A percentile compares a stretch with the other conserved stretches of the same genome.
Evolutionary conservation across 2,888 invertebrate species (phyloP).

Genomic region (Plagodis pulveraria): DNA sequence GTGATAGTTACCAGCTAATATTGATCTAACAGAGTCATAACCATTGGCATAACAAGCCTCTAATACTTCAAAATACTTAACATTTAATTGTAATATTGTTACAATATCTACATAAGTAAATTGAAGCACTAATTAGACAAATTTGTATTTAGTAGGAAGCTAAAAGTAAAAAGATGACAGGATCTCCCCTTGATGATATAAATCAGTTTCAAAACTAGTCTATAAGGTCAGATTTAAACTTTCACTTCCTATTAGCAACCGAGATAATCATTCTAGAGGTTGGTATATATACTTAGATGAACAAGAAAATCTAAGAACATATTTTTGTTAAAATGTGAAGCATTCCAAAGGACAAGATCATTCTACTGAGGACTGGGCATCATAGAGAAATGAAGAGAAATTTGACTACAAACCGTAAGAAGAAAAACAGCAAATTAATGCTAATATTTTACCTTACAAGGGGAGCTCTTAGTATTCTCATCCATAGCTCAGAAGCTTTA

Average conservation of each 20-base stretch:
- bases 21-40: slow-evolving; percentile 19
- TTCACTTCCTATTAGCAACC: slow-evolving; percentile 21
- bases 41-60: slow-evolving; percentile 9
- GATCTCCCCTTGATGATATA: slow-evolving; percentile 43
- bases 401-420: slow-evolving; percentile 44
- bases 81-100: slow-evolving; percentile 1
- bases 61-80: slow-evolving; percentile 5
- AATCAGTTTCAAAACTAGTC: slow-evolving; percentile 18
- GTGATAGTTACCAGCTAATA: slow-evolving; percentile 16
- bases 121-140: slow-evolving; percentile 14
- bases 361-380: slow-evolving; percentile 25
- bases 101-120: slow-evolving; percentile 1
- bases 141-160: slow-evolving; percentile 7
- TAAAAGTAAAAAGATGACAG: slow-evolving; percentile 19
- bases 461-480: slow-evolving; percentile 77
- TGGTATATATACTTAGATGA: background rate
- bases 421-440: slow-evolving; percentile 57
- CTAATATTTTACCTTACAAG: slow-evolving; percentile 80
- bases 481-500: slow-evolving; percentile 75
- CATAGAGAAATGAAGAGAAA: slow-evolving; percentile 40
- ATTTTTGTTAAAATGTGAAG: slow-evolving; percentile 19
- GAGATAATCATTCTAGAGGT: slow-evolving; percentile 1
- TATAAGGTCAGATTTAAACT: slow-evolving; percentile 28
- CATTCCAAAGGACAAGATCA: slow-evolving; percentile 18
- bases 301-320: slow-evolving; percentile 9